Evolutionary conservation across 2,113 vertebrate species (phyloP), one percentile per base, ranked within the genome.

Genomic region (Gila orcuttii): DNA sequence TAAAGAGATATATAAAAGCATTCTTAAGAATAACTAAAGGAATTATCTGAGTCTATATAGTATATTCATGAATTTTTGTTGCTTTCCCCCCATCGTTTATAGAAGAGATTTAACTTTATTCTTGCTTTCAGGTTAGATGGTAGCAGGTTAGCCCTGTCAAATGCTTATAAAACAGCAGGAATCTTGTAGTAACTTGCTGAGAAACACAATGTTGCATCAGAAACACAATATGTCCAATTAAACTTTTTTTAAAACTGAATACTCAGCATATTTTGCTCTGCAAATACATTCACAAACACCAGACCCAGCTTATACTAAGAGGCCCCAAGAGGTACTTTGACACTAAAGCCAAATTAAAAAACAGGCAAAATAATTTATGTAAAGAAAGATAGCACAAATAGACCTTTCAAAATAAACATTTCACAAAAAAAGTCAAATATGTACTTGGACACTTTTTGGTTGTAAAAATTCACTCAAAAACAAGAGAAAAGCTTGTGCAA

Each of bases 161-260:
- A 60, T 68, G 39, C 8, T 42, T 68, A 10, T 52, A 45, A 80
- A 42, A 17, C 13, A 64, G 64, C 57, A 75, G 76, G 77, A 84
- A 86, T 84, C 47, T 81, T 76, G 85, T 39, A 25, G 62, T 64
- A 21, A 83, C 87, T 68, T 75, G 87, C 31, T 68, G 28, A 84
- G 79, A 82, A 33, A n/a, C n/a, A n/a, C n/a, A n/a, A n/a, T 69
- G 87, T 66, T 77, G 21, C 59, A 42, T 31, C 31, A 69, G 50
- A 73, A 55, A 57, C 66, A 57, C 3, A 39, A 39, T 62, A 31
- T 59, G 31, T 39, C 17, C 68, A 80, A 33, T 47, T 52, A 11
- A 64, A 15, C 13, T 9, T 60, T 86, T 36, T 33, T 3, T 25
- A 47, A 21, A 74, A 28, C 52, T 15, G 52, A 80, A 59, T 71